These are phyloP conservation scores for Entosphenus tridentatus DNA, from an alignment of 2,113 vertebrate genomes.

Conservation along the genomic window DNA sequence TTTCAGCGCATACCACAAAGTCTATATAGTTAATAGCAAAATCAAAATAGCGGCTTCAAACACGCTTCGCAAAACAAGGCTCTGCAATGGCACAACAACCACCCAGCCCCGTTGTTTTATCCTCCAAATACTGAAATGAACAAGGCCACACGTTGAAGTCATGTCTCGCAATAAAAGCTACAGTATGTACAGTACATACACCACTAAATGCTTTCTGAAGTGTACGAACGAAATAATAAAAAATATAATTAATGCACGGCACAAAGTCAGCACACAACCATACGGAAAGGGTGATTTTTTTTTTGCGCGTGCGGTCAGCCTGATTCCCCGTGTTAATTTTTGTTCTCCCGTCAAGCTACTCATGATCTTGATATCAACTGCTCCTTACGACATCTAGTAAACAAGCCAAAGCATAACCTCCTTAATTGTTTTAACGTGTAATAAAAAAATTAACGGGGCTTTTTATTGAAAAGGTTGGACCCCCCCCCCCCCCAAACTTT, in stretches of 20 bases:
- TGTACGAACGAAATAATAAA: conserved; percentile 4
- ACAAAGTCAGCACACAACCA: no score
- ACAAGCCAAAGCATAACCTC: no score
- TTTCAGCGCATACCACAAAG: conserved; percentile 77
- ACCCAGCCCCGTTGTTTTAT: conserved; percentile 40
- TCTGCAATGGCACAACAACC: conserved; percentile 40
- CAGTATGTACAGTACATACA: conserved; percentile 6
- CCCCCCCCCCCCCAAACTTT: no score
- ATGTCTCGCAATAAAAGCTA: conserved; percentile 5
- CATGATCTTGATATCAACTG: no score
- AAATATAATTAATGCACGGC: neutral
- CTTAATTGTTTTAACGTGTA: no score
- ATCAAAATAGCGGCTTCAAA: conserved; percentile 48
- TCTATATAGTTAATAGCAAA: conserved; percentile 56
- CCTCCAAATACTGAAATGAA: conserved; percentile 72
- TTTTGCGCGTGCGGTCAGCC: no score
- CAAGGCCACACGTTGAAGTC: conserved; percentile 51
- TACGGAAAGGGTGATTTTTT: no score
- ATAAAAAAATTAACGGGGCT: no score
- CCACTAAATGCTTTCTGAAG: conserved; percentile 2
- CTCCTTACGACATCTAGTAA: no score
- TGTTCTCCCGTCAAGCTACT: no score
- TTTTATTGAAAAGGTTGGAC: no score
- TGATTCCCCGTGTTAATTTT: no score
- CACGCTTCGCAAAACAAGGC: conserved; percentile 25